These are phyloP conservation scores for Strix uralensis DNA, from an alignment of 2,113 vertebrate genomes.

Conservation along the genomic window DNA sequence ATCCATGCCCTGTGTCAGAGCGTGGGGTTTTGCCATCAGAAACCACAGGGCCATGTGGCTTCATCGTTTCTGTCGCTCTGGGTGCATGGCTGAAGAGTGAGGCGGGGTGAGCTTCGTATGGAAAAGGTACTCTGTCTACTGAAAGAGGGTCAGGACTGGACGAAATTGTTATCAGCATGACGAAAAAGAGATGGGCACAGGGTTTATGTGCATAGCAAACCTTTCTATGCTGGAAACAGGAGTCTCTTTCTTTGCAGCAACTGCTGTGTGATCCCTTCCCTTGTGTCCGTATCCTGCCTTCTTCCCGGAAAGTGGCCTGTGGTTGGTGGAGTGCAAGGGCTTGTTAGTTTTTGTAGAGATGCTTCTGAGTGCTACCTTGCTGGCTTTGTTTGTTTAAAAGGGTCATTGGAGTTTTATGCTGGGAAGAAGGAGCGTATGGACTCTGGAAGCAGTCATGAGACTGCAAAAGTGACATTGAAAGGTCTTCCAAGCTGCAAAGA, in stretches of 20 bases:
- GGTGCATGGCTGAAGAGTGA: not conserved
- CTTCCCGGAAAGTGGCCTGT: not conserved
- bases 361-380: not conserved
- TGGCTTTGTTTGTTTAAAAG: not conserved
- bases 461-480: not conserved
- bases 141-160: not conserved
- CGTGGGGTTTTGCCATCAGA: accelerated
- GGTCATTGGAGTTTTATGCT: not conserved
- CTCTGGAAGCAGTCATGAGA: not conserved
- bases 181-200: accelerated
- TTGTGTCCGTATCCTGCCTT: not conserved
- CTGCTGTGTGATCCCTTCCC: not conserved
- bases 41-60: accelerated
- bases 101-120: not conserved
- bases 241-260: not conserved
- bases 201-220: not conserved
- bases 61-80: accelerated
- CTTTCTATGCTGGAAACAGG: not conserved
- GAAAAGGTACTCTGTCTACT: accelerated
- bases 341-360: not conserved
- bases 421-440: not conserved
- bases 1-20: not conserved
- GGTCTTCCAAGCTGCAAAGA: not conserved
- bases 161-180: not conserved
- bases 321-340: not conserved